Base-by-base conservation (phyloP, 2,113 vertebrate species). In the Vombatus ursinus region DNA sequence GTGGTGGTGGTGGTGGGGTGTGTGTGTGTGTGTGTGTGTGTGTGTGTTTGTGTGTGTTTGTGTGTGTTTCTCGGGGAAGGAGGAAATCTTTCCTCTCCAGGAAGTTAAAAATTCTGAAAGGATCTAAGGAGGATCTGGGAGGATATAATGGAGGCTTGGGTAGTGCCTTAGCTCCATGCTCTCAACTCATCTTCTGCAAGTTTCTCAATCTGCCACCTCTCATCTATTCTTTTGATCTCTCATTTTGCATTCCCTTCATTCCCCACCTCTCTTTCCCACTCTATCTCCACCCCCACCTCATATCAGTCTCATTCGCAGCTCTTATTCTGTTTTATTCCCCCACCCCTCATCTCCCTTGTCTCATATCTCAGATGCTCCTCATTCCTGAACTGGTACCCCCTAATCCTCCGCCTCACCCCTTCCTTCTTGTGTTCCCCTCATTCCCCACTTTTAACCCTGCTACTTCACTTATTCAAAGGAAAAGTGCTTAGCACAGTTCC, bases 61-160 rank as follows among this genome's bases (percentile, higher is more conserved):
- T 54, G 54, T 26, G 8, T 61, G 54, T 61, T 28, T 28, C 25
- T 26, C 26, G 53, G 53, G 19, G 53, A 31, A 11, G 26, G 10
- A 37, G 89, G 50, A n/a, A 95, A n/a, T 50, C 22, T 90, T 93
- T 94, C 49, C 84, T 95, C 25, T 31, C 77, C 61, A 95, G 91
- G 91, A 94, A 95, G 95, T 94, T 44, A 90, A 93, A 84, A 94
- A 96, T 89, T 90, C 31, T 16, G 28, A 6, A 61, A 37, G 28
- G 10, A 12, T 61, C 26, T 61, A 61, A 68, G 31, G 31, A 91
- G 90, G 94, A 48, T 96, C 84, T 94, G 61, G 1, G n/a, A 68
- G 31, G n/a, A 84, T 7, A 19, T 22, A 84, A 84, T 8, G 16
- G 68, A 84, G 37, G 31, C 3, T 77, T 77, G 14, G 37, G 37